Base-by-base conservation (phyloP, 2,113 vertebrate genomes). In the Mus pahari region DNA sequence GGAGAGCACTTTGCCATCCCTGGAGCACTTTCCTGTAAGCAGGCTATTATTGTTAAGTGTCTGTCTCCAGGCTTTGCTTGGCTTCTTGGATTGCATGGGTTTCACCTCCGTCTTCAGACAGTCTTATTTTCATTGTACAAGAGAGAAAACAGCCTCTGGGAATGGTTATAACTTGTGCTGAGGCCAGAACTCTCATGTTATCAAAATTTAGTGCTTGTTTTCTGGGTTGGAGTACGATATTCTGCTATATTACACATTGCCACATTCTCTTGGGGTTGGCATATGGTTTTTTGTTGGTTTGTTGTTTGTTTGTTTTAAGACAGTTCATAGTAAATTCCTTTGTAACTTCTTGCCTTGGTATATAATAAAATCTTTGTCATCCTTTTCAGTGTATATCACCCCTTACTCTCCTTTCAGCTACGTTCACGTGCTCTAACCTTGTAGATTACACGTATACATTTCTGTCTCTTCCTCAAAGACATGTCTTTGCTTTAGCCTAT, bases 41-140 rank as follows among this genome's bases (percentile, higher is more conserved):
- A 13, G 16, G 31, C 75, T 95, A 86, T 89, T 62, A 78, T n/a
- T 48, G 83, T 7, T 7, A 5, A 39, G 4, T 50, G 11, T 36
- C 58, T 19, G 31, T 78, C 89, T 96, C 71, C 77, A 79, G 70
- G 17, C 64, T 96, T 96, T 68, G 45, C 78, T 79, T 26, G 60
- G 87, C 62, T 84, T 92, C 89, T 50, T 55, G 83, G 42, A 83
- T 19, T 36, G 19, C 20, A 60, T 64, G n/a, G 42, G 86, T 88
- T 58, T 79, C 16, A 66, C 4, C 5, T 11, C 17, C 53, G 5
- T 7, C 14, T 93, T 86, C 28, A 62, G 36, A 26, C 28, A 50
- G 11, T 10, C 50, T 53, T 82, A 19, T 78, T n/a, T 77, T 96
- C 79, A 83, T 87, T 88, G 83, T 39, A 77, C 10, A 84, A 74